Conservation (phyloP, 2,113 vertebrate species). For the Pipa parva region DNA sequence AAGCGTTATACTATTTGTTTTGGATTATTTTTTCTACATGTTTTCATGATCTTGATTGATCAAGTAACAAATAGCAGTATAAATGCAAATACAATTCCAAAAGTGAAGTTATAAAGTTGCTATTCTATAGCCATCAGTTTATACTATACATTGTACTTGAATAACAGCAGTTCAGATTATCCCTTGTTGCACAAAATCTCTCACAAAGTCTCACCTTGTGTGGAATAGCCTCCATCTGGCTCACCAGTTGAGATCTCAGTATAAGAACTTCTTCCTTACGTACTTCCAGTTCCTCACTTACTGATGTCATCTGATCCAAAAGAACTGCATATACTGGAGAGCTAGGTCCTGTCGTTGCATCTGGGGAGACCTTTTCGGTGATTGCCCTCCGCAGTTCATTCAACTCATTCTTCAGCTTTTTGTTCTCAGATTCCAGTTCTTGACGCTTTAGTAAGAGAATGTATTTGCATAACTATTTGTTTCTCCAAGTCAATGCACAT, state of each 20-base stretch:
- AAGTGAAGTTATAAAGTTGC: too few relatives aligned
- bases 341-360: conserved; percentile 76
- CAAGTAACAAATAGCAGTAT: too few relatives aligned
- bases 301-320: conserved; percentile 86
- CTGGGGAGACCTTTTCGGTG: conserved; percentile 67
- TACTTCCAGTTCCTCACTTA: conserved; percentile 92
- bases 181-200: too few relatives aligned
- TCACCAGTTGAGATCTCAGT: conserved; percentile 92
- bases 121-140: too few relatives aligned
- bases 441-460: conserved; percentile 71
- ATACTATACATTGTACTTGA: too few relatives aligned
- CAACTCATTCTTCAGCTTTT: conserved; percentile 90
- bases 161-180: too few relatives aligned
- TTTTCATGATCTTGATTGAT: too few relatives aligned
- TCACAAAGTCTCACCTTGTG: conserved; percentile 84
- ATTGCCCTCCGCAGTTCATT: conserved; percentile 85
- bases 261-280: conserved; percentile 97
- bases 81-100: too few relatives aligned
- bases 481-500: neutral
- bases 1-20: too few relatives aligned
- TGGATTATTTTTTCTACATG: too few relatives aligned
- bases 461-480: neutral
- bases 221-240: conserved; percentile 91
- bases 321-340: conserved; percentile 87
- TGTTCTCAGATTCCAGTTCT: conserved; percentile 96